These are phyloP conservation scores for Lepidurus arcticus DNA, from an alignment of 1,140 invertebrate genomes.

Conservation along the genomic window DNA sequence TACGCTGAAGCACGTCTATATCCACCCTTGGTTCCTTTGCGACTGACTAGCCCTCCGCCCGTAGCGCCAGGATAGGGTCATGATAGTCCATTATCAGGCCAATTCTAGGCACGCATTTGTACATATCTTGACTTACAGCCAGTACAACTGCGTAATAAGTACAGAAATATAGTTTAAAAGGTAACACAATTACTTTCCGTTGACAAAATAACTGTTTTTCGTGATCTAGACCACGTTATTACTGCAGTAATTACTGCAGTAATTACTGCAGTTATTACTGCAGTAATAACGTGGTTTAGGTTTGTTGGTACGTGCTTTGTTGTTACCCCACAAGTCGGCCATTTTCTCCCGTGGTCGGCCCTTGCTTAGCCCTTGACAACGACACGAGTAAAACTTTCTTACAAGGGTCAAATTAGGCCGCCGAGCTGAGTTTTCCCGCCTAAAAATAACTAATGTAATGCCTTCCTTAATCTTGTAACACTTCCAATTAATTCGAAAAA, in stretches of 20 bases:
- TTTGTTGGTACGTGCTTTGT: too few species aligned
- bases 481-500: background rate
- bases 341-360: background rate
- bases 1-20: too few species aligned
- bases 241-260: too few species aligned
- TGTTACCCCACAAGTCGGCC: background rate
- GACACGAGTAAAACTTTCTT: slow-evolving; percentile 19
- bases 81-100: slow-evolving; percentile 20
- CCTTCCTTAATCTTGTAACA: background rate
- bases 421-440: slow-evolving; percentile 6
- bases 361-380: slow-evolving; percentile 17
- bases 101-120: slow-evolving; percentile 14
- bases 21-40: too few species aligned
- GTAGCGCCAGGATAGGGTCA: too few species aligned
- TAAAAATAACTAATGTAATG: background rate
- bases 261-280: too few species aligned
- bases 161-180: background rate
- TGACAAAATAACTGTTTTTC: background rate
- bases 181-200: background rate
- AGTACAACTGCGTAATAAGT: background rate
- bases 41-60: too few species aligned
- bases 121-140: background rate
- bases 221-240: background rate
- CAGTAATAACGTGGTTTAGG: too few species aligned
- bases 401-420: slow-evolving; percentile 7